Evolutionary conservation across 2,888 invertebrate genomes (phyloP).

Genomic region (Sinelater perroti): DNA sequence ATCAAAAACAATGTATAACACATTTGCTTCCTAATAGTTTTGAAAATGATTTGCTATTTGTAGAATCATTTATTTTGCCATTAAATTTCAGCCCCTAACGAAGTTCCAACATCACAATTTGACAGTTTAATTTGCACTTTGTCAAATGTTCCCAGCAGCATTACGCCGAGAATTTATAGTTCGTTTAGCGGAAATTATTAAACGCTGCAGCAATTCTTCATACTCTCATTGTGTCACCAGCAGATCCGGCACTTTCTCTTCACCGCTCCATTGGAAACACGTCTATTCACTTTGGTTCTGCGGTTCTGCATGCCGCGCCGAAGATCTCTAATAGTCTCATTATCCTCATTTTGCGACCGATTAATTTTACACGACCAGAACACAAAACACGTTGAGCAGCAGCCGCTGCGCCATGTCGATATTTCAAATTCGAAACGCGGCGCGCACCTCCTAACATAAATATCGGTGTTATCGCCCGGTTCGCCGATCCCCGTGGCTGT

Average conservation of each 20-base stretch:
- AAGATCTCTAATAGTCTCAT: too few relatives aligned
- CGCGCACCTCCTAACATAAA: conserved; percentile 19
- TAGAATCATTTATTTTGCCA: too few relatives aligned
- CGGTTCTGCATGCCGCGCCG: too few relatives aligned
- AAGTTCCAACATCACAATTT: not conserved
- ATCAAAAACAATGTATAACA: too few relatives aligned
- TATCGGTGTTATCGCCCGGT: conserved; percentile 30
- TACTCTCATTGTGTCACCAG: not conserved
- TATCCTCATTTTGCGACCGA: conserved; percentile 9
- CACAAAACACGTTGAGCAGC: not conserved
- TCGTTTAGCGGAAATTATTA: conserved; percentile 14
- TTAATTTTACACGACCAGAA: conserved; percentile 2
- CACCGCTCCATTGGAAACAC: too few relatives aligned
- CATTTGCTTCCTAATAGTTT: too few relatives aligned
- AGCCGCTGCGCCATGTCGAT: conserved; percentile 1
- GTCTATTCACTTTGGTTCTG: too few relatives aligned
- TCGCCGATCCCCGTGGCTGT: conserved; percentile 30
- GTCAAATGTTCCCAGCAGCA: conserved; percentile 5
- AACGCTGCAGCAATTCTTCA: not conserved
- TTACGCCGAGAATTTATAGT: conserved; percentile 12
- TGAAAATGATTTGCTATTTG: too few relatives aligned
- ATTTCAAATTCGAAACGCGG: conserved; percentile 10
- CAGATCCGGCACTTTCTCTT: not conserved
- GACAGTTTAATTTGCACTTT: conserved; percentile 11
- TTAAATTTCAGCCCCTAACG: not conserved